Evolutionary conservation across 2,888 invertebrate species (phyloP).

Genomic region (Hipparchia sbordonii): DNA sequence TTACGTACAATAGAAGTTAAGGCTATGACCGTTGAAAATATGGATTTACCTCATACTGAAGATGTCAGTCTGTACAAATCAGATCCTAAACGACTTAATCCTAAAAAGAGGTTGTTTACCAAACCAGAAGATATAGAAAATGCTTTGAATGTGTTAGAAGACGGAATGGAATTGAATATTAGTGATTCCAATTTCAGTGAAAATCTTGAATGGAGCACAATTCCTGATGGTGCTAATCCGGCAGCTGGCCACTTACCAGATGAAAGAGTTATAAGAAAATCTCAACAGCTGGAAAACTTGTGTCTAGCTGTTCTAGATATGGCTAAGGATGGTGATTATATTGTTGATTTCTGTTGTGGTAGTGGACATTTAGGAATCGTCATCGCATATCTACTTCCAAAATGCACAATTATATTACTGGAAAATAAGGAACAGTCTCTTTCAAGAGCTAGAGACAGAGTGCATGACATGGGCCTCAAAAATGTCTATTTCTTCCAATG

Average conservation of each 20-base stretch:
- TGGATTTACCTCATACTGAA: constrained; percentile 74
- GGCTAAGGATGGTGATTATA: constrained; percentile 85
- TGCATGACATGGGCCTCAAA: constrained; percentile 84
- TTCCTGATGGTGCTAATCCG: constrained; percentile 90
- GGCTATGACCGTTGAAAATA: constrained; percentile 43
- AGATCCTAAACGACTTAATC: constrained; percentile 89
- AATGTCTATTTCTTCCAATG: constrained; percentile 93
- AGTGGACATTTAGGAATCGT: constrained; percentile 96
- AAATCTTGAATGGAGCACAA: constrained; percentile 85
- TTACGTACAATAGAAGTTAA: constrained; percentile 41
- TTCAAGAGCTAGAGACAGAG: constrained; percentile 87
- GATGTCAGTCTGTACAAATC: constrained; percentile 89
- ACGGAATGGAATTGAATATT: constrained; percentile 70
- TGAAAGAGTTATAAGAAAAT: constrained; percentile 88
- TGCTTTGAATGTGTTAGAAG: constrained; percentile 72
- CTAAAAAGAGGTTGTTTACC: constrained; percentile 88
- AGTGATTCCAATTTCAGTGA: constrained; percentile 52
- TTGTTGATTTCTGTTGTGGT: constrained; percentile 97
- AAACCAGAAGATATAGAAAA: constrained; percentile 89
- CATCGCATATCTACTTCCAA: constrained; percentile 90
- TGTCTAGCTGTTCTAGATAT: constrained; percentile 88
- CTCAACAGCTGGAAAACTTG: constrained; percentile 93
- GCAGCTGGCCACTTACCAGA: constrained; percentile 90
- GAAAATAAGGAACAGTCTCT: constrained; percentile 97
- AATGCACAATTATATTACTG: constrained; percentile 90